Evolutionary conservation across 2,888 invertebrate species (phyloP), one percentile per base, ranked within the genome.

Genomic region (Ceramica pisi): DNA sequence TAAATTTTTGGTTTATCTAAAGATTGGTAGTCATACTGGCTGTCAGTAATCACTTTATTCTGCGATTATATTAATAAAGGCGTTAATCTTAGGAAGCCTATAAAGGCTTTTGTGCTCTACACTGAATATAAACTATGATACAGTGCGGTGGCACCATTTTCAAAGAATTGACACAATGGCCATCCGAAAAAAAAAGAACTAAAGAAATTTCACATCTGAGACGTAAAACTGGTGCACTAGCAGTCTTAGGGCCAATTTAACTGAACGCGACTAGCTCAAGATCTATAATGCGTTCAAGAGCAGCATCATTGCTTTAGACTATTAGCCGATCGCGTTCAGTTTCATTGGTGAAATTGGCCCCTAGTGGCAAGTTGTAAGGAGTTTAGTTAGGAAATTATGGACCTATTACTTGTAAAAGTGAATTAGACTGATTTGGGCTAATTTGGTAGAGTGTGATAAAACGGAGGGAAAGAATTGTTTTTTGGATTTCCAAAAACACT

Each of bases 371-470:
- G 23, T 31, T 67, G 38, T 55, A 35, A 70, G 19, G 21, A 59
- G 19, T 46, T 2, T 67, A 57, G n/a, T 46, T 63, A 76, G 21
- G 0, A 21, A 67, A 56, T 26, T 21, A 64, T 55, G 55, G 56
- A 75, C 67, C 60, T 73, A 46, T 23, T 23, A 55, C 53, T 66
- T 80, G 50, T 5, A 59, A 68, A 23, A 51, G 46, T 65, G 55
- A 57, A 7, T 51, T 60, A 70, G 78, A 78, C 71, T 79, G 71
- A 79, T 75, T 75, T 53, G 75, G 75, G 50, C 69, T 78, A 78
- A 74, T 66, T 31, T 38, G 63, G 19, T 72, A 46, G 8, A 16
- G 19, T n/a, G 46, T 64, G 53, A 12, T 1, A 55, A 35, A 74
- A 56, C 1, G 0, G 7, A 26, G 5, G 3, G n/a, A 56, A 31